A percentile compares a stretch with the other conserved stretches of the same genome.
phyloP scores from a whole-genome alignment of 1,140 invertebrate species.

The Drosophila guanche region DNA sequence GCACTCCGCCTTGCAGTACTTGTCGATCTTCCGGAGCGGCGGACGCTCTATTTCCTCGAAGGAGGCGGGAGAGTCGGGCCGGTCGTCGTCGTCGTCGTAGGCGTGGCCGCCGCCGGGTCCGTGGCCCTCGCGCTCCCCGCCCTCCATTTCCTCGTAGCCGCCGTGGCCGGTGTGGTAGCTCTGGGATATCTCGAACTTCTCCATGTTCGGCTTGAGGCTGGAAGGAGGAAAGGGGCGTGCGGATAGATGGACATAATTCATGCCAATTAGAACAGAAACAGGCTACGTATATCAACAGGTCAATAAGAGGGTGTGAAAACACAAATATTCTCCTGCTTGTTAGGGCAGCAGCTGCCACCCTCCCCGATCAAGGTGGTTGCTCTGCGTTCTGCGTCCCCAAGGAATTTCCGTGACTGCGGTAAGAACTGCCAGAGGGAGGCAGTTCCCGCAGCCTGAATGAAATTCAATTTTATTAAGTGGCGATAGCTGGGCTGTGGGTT shows the following conservation, averaged over 20 bases:
- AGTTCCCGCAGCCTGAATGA: constrained; percentile 44
- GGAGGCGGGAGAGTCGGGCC: constrained; percentile 88
- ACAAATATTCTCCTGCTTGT: constrained; percentile 77
- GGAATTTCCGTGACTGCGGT: constrained; percentile 48
- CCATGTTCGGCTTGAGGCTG: constrained; percentile 83
- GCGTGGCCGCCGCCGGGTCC: constrained; percentile 83
- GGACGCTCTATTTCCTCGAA: constrained; percentile 89
- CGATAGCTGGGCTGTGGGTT: constrained; percentile 46
- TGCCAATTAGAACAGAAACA: constrained; percentile 61
- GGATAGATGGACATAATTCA: constrained; percentile 49
- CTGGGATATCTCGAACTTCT: constrained; percentile 86
- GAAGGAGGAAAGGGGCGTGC: not conserved
- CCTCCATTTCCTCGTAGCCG: constrained; percentile 85
- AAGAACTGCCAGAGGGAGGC: constrained; percentile 11
- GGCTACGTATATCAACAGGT: constrained; percentile 57
- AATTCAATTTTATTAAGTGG: constrained; percentile 84
- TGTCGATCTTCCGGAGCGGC: constrained; percentile 93
- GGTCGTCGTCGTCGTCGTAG: constrained; percentile 85
- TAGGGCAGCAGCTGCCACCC: constrained; percentile 50
- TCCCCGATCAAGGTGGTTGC: constrained; percentile 14
- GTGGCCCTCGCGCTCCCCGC: constrained; percentile 84
- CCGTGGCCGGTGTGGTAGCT: constrained; percentile 83
- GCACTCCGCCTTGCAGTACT: constrained; percentile 93
- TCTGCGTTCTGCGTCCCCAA: constrained; percentile 52
- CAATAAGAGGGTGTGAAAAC: constrained; percentile 57